A percentile compares a stretch with the other conserved stretches of the same genome.
Conservation (phyloP, 2,113 vertebrate genomes). For the Hydropotes inermis region DNA sequence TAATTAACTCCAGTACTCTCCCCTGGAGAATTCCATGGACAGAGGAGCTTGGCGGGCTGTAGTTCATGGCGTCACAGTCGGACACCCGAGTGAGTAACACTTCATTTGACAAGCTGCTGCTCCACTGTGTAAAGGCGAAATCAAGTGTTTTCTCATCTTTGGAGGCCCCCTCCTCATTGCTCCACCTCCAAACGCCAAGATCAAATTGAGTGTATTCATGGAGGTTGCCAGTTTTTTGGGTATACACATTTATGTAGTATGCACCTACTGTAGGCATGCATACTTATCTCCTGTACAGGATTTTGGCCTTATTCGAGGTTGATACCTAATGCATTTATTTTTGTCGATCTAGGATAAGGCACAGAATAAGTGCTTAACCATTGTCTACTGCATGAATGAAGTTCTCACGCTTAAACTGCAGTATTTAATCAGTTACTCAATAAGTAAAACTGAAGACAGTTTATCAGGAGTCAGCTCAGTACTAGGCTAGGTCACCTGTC, state of each 20-base stretch:
- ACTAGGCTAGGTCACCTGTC: background rate
- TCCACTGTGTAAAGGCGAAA: background rate
- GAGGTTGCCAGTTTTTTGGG: background rate
- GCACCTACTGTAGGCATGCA: background rate
- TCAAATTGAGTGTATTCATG: background rate
- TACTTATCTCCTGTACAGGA: background rate
- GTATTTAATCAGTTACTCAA: background rate
- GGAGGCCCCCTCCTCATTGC: background rate
- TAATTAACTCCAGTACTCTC: fast-evolving
- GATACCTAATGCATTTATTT: background rate
- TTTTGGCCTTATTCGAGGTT: background rate
- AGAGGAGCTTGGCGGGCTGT: background rate
- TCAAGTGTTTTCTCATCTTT: background rate
- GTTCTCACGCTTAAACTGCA: background rate
- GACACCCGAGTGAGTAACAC: background rate
- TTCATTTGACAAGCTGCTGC: background rate
- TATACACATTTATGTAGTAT: background rate
- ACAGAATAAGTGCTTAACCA: background rate
- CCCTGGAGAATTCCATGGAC: background rate
- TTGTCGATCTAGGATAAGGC: background rate
- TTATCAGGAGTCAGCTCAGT: background rate
- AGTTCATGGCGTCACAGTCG: fast-evolving
- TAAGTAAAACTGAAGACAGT: background rate
- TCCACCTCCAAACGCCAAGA: background rate
- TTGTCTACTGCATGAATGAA: background rate